Evolutionary conservation across 2,888 invertebrate species (phyloP).

Genomic region (Euzetes globulus): DNA sequence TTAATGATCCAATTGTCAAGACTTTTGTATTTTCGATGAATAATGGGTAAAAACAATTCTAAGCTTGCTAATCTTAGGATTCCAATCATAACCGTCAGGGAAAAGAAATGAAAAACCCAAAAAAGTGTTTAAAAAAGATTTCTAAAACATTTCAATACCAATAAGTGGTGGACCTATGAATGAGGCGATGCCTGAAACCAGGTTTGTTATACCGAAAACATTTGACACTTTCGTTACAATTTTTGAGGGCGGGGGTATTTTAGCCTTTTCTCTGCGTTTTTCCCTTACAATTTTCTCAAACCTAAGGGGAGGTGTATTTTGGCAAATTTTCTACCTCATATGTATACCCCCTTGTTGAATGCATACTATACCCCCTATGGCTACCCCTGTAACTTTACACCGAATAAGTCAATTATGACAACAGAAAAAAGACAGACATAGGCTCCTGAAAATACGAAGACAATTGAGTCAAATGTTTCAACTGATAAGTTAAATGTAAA

Average conservation of each 20-base stretch:
- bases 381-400: too few species aligned
- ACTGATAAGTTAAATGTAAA: too few species aligned
- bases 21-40: not conserved
- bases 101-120: not conserved
- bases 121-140: not conserved
- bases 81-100: not conserved
- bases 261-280: too few species aligned
- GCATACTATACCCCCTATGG: too few species aligned
- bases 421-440: conserved; percentile 10
- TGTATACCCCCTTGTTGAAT: too few species aligned
- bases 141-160: not conserved
- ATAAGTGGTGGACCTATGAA: conserved; percentile 30
- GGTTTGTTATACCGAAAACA: conserved; percentile 19
- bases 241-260: too few species aligned
- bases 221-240: conserved; percentile 13
- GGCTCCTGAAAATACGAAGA: conserved; percentile 2
- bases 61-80: too few species aligned
- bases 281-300: too few species aligned
- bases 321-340: too few species aligned
- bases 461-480: too few species aligned
- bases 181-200: conserved; percentile 14
- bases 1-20: too few species aligned
- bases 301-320: too few species aligned
- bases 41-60: not conserved
- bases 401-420: conserved; percentile 29